These are phyloP conservation scores for Pilophorus perplexus DNA, from an alignment of 2,888 invertebrate species.

Conservation along the genomic window DNA sequence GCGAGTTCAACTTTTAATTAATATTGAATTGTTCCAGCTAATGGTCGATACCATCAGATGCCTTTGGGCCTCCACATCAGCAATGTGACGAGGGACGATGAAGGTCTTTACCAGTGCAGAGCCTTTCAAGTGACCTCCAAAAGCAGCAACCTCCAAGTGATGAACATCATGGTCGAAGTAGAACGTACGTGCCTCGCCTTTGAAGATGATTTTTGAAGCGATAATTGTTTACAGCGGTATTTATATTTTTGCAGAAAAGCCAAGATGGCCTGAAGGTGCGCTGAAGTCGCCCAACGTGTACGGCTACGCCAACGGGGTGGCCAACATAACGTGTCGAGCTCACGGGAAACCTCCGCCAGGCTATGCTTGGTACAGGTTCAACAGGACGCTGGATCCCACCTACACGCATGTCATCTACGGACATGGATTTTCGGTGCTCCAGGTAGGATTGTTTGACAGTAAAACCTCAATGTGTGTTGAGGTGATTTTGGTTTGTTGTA, in stretches of 20 bases:
- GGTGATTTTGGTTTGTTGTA: no score
- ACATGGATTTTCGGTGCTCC: constrained; percentile 39
- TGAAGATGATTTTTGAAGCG: no score
- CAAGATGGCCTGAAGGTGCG: constrained; percentile 45
- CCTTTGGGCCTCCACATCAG: constrained; percentile 60
- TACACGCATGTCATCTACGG: constrained; percentile 38
- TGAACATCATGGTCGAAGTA: constrained; percentile 57
- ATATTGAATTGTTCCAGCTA: constrained; percentile 27
- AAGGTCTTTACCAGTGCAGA: constrained; percentile 60
- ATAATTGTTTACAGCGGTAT: no score
- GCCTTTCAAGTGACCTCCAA: constrained; percentile 57
- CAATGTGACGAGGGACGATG: constrained; percentile 58
- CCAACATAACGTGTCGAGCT: constrained; percentile 61
- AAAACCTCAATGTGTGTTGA: no score
- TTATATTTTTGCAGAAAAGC: constrained; percentile 46
- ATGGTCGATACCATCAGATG: constrained; percentile 49
- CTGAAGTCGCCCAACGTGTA: constrained; percentile 51
- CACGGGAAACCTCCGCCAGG: constrained; percentile 59
- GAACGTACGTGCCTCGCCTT: constrained; percentile 61
- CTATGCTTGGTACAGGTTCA: constrained; percentile 56
- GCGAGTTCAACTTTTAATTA: no score
- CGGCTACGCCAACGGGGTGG: constrained; percentile 57
- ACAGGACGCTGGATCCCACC: constrained; percentile 46
- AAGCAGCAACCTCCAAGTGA: constrained; percentile 53
- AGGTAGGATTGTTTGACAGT: constrained; percentile 37